Conservation (phyloP, 2,113 vertebrate genomes). For the Manacus vitellinus region DNA sequence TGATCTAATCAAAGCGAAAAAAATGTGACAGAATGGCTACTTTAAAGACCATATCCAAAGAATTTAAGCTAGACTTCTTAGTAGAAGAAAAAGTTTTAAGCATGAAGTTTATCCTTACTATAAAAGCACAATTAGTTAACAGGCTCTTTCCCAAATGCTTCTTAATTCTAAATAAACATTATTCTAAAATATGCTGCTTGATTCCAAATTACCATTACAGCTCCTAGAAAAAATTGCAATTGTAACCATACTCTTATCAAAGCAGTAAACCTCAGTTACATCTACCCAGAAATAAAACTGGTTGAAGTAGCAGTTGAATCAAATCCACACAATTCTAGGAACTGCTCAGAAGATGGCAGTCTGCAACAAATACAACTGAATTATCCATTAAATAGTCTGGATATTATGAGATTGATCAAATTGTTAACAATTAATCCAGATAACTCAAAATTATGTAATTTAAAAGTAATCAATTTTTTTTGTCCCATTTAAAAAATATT, state of each 20-base stretch:
- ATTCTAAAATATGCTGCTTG: not conserved
- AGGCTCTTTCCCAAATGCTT: not conserved
- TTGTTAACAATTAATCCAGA: not conserved
- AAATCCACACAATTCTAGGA: not conserved
- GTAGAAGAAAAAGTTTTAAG: not conserved
- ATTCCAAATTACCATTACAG: not conserved
- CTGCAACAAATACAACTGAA: not conserved
- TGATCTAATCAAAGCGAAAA: not conserved
- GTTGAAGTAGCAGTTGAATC: not conserved
- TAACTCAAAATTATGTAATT: not conserved
- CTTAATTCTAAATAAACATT: not conserved
- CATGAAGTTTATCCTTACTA: not conserved
- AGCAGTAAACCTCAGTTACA: not conserved
- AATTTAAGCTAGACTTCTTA: not conserved
- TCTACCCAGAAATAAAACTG: not conserved
- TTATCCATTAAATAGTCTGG: not conserved
- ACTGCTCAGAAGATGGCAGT: constrained; percentile 45
- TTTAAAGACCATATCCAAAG: not conserved
- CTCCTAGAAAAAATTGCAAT: not conserved
- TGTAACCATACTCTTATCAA: not conserved
- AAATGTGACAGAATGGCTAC: not conserved
- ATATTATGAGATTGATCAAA: not conserved
- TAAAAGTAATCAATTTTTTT: not conserved
- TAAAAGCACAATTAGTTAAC: not conserved
- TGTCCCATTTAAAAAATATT: not conserved